Evolutionary conservation across 2,113 vertebrate genomes (phyloP).

Genomic region (Cromileptes altivelis): DNA sequence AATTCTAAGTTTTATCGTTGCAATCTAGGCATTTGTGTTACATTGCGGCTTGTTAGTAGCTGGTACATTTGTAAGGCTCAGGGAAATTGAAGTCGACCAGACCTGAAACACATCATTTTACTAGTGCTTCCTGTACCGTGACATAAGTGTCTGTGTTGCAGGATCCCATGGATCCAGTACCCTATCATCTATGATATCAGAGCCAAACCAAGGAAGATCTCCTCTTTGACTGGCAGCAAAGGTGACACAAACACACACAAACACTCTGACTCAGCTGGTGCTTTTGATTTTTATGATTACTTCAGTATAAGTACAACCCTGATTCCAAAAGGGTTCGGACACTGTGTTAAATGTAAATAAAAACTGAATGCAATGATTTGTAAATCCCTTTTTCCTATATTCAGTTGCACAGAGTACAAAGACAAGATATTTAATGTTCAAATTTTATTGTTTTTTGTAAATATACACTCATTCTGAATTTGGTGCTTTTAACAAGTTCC

Average conservation of each 20-base stretch:
- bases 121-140: background rate
- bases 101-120: background rate
- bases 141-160: conserved; percentile 53
- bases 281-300: background rate
- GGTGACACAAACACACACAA: conserved; percentile 78
- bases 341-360: no score
- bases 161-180: conserved; percentile 96
- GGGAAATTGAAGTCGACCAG: no score
- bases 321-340: no score
- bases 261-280: background rate
- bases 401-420: no score
- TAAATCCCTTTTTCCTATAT: no score
- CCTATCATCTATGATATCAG: conserved; percentile 96
- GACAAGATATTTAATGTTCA: no score
- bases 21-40: background rate
- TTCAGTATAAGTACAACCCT: no score
- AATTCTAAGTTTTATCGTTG: no score
- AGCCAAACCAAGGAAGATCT: conserved; percentile 92
- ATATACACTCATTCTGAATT: no score
- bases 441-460: no score
- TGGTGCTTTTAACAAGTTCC: no score
- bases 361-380: no score
- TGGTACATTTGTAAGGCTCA: background rate
- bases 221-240: conserved; percentile 95
- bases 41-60: background rate